Conservation (phyloP, 2,113 vertebrate genomes). For the Xiphophorus maculatus region DNA sequence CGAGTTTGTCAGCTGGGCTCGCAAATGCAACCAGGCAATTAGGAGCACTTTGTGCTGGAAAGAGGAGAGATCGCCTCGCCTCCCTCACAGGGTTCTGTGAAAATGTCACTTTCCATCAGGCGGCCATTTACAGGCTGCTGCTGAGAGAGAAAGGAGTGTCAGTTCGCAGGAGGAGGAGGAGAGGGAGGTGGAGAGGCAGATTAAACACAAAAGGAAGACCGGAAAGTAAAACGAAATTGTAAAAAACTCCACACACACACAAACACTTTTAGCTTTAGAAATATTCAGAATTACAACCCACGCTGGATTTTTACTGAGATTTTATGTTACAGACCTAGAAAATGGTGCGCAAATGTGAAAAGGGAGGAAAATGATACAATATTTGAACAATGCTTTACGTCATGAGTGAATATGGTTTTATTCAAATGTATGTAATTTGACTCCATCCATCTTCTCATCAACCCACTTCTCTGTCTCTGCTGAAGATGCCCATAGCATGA, state of each 20-base stretch:
- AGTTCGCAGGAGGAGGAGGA: slow-evolving; percentile 32
- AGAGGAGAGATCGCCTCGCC: slow-evolving; percentile 72
- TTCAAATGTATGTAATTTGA: not conserved
- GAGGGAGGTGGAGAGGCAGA: slow-evolving; percentile 20
- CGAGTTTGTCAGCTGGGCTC: slow-evolving; percentile 75
- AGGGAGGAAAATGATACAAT: not conserved
- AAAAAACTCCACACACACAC: not conserved
- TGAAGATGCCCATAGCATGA: not conserved
- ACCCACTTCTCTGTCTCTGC: not conserved
- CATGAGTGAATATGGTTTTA: not conserved
- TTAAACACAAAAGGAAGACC: slow-evolving; percentile 29
- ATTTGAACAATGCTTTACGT: not conserved
- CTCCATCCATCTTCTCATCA: not conserved
- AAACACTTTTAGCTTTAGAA: slow-evolving; percentile 1
- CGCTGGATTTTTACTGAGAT: no score
- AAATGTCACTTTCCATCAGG: slow-evolving; percentile 83
- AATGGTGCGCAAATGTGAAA: no score
- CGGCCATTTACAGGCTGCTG: slow-evolving; percentile 70
- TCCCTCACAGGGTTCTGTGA: slow-evolving; percentile 65
- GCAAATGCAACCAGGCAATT: slow-evolving; percentile 78
- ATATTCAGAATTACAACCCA: not conserved
- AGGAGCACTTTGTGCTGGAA: slow-evolving; percentile 73
- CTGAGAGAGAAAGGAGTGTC: slow-evolving; percentile 32
- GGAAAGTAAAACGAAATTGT: not conserved
- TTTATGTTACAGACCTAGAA: no score